Conservation (phyloP, 2,888 invertebrate species). For the Camptogramma bilineatum region DNA sequence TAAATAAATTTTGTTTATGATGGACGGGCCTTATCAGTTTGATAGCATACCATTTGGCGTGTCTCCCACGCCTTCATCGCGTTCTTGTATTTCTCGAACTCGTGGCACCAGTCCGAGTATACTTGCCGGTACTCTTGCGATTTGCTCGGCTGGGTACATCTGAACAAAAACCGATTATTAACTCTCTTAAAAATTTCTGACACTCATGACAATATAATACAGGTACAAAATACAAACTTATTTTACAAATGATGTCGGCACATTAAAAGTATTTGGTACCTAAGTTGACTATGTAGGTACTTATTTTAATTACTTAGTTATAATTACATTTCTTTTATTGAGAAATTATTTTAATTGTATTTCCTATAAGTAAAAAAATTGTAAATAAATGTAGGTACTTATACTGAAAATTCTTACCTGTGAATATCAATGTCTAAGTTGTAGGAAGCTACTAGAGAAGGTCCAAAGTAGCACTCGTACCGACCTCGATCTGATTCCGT, state of each 20-base stretch:
- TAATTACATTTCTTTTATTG: too few relatives aligned
- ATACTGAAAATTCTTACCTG: conserved; percentile 58
- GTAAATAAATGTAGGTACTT: too few relatives aligned
- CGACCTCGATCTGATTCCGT: conserved; percentile 86
- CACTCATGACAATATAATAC: not conserved
- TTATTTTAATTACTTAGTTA: too few relatives aligned
- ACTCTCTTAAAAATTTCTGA: not conserved
- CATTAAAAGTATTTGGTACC: too few relatives aligned
- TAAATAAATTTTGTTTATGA: not conserved
- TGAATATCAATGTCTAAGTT: conserved; percentile 86
- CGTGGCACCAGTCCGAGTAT: conserved; percentile 90
- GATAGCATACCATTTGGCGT: conserved; percentile 83
- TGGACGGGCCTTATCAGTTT: not conserved
- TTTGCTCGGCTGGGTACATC: conserved; percentile 85
- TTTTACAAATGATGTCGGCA: too few relatives aligned
- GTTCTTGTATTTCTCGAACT: conserved; percentile 89
- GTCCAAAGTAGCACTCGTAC: conserved; percentile 86
- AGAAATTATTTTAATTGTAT: too few relatives aligned
- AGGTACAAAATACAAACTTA: not conserved
- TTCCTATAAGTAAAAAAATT: too few relatives aligned
- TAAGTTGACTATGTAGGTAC: too few relatives aligned
- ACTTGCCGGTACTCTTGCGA: conserved; percentile 86
- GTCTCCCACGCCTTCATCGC: conserved; percentile 88
- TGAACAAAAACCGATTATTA: conserved; percentile 47
- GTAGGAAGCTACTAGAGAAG: conserved; percentile 84